Conservation (phyloP, 2,888 invertebrate species). For the Metacarcinus magister region DNA sequence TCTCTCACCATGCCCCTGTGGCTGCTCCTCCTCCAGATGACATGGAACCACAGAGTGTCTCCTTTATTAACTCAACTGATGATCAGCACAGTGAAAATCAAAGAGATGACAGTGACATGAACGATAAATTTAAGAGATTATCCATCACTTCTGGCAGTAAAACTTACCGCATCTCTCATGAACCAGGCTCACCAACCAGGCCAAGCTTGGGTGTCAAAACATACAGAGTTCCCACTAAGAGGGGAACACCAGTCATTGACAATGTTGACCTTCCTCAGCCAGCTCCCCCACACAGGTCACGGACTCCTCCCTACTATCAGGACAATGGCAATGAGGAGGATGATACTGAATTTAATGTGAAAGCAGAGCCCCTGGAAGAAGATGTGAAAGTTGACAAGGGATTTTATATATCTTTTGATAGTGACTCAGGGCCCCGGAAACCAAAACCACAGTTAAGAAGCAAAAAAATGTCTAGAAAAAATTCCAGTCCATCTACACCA, state of each 20-base stretch:
- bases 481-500: conserved; percentile 82
- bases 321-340: conserved; percentile 78
- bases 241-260: conserved; percentile 82
- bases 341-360: conserved; percentile 68
- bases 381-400: conserved; percentile 87
- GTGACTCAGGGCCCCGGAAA: conserved; percentile 91
- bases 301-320: conserved; percentile 82
- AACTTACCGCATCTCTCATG: conserved; percentile 88
- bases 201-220: conserved; percentile 85
- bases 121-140: conserved; percentile 89
- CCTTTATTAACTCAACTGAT: conserved; percentile 89
- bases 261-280: conserved; percentile 81
- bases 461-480: conserved; percentile 82
- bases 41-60: conserved; percentile 97
- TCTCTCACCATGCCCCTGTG: conserved; percentile 86
- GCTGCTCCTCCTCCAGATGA: conserved; percentile 91
- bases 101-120: conserved; percentile 51
- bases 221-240: conserved; percentile 83
- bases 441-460: conserved; percentile 93
- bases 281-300: conserved; percentile 77
- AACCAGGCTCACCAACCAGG: conserved; percentile 89
- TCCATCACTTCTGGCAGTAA: conserved; percentile 90
- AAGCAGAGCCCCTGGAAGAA: conserved; percentile 83
- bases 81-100: conserved; percentile 65
- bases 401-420: conserved; percentile 97